Evolutionary conservation across 2,888 invertebrate genomes (phyloP), one percentile per base, ranked within the genome.

Genomic region (Cryptocheilus praepositus): DNA sequence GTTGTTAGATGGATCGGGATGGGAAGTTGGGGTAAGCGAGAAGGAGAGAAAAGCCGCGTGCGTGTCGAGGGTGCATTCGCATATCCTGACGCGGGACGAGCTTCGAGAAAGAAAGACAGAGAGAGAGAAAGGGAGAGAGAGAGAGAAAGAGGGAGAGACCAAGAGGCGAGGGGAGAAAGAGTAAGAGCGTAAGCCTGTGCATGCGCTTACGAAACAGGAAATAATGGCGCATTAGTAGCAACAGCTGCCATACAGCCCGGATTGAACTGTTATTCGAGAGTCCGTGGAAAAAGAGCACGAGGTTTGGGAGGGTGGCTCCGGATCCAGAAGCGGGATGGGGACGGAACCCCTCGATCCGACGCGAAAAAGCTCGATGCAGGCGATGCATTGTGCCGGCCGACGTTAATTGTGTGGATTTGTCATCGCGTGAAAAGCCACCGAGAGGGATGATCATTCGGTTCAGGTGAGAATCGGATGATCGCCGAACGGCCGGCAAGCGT

Each of bases 261-360:
- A 86, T 85, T 83, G 84, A 86, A 86, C 83, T 83, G 84, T 85
- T 83, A 83, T 84, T 84, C 78, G 79, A 83, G 73, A 68, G 75
- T 67, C 67, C 64, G 64, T 67, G 65, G 67, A 73, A 69, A 70
- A 75, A 54, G 36, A 36, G 36, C 36, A 36, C 28, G 45, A 16
- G 18, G 57, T 54, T 25, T 18, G n/a, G 43, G 56, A 44, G 44
- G 56, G 56, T 11, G 36, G 36, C 7, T 11, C 28, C 36, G 36
- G 2, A 36, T 36, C 36, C 7, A 36, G 36, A 1, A 36, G 36
- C 11, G 36, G 8, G 4, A 36, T 36, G 36, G 36, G 36, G 36
- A 11, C 11, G 18, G 54, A 61, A 51, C 51, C 58, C 49, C 67
- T 62, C 58, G 65, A 61, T 49, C 44, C 21, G 46, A 46, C n/a